Conservation (phyloP, 2,888 invertebrate genomes). For the Hipparchia sbordonii region DNA sequence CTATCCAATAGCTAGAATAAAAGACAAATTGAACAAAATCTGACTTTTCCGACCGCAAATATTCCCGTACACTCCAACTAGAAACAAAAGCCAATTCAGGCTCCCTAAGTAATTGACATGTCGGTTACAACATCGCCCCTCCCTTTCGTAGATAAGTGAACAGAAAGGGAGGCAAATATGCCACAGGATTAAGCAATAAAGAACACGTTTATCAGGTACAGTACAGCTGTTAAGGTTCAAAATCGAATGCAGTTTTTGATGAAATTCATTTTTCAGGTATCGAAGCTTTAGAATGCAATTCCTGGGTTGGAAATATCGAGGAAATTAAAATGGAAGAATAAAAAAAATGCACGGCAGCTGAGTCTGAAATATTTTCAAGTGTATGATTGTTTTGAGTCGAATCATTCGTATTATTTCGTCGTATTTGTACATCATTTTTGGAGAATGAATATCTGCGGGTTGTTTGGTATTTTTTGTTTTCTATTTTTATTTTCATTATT, state of each 20-base stretch:
- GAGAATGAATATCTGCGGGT: neutral
- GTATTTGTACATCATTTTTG: neutral
- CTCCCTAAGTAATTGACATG: conserved; percentile 33
- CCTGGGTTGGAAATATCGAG: conserved; percentile 26
- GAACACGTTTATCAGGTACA: conserved; percentile 15
- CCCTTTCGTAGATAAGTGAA: neutral
- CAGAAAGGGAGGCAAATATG: conserved; percentile 2
- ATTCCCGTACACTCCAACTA: conserved; percentile 11
- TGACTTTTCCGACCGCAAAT: conserved; percentile 21
- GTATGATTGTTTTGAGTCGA: conserved; percentile 22
- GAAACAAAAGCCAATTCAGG: conserved; percentile 33
- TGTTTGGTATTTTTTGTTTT: neutral
- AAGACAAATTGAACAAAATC: conserved; percentile 4
- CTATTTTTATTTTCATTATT: neutral
- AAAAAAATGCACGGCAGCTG: neutral
- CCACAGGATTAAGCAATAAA: conserved; percentile 21
- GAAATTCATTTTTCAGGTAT: conserved; percentile 32
- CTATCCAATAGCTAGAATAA: neutral
- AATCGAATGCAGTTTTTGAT: conserved; percentile 15
- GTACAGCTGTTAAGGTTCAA: conserved; percentile 12
- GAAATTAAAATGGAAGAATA: conserved; percentile 14
- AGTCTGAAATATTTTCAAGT: conserved; percentile 21
- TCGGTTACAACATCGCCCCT: conserved; percentile 22
- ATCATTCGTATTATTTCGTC: conserved; percentile 10
- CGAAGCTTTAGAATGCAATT: conserved; percentile 25